Percentiles rank a stretch among this genome's conserved stretches.
Conservation (phyloP, 2,797 vertebrate genomes). For the Dromococcyx pavoninus region DNA sequence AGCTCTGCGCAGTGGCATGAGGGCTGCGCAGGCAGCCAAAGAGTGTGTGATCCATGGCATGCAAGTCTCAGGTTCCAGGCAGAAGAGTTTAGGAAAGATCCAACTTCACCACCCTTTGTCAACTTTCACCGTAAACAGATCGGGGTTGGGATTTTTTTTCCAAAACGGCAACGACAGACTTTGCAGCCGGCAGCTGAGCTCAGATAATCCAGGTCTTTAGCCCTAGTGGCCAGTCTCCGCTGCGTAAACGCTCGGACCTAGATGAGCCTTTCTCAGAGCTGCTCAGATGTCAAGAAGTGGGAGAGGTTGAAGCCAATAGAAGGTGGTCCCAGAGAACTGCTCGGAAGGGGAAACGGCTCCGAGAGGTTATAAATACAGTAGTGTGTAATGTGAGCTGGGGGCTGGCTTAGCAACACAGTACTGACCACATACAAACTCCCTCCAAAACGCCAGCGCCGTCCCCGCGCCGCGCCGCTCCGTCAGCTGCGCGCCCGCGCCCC, state of each 20-base stretch:
- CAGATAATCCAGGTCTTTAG: slow-evolving; percentile 83
- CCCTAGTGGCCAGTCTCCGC: slow-evolving; percentile 81
- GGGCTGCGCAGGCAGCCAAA: slow-evolving; percentile 98
- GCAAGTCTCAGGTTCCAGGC: slow-evolving; percentile 77
- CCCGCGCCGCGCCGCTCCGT: slow-evolving; percentile 48
- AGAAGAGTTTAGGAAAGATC: slow-evolving; percentile 76
- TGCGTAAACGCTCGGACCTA: slow-evolving; percentile 79
- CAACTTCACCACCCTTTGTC: slow-evolving; percentile 75
- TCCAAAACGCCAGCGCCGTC: slow-evolving; percentile 80
- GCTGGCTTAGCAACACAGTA: slow-evolving; percentile 91
- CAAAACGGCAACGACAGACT: slow-evolving; percentile 62
- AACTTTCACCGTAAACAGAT: slow-evolving; percentile 74
- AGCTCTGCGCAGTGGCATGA: slow-evolving; percentile 89
- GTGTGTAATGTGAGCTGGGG: slow-evolving; percentile 99
- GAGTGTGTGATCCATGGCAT: slow-evolving; percentile 96
- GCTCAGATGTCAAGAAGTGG: slow-evolving; percentile 85
- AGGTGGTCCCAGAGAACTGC: slow-evolving; percentile 91
- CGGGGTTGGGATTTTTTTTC: slow-evolving; percentile 38
- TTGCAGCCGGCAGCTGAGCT: slow-evolving; percentile 61
- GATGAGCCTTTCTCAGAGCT: slow-evolving; percentile 81
- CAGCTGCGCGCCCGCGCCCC: background rate
- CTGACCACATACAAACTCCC: slow-evolving; percentile 92
- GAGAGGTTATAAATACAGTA: slow-evolving; percentile 96
- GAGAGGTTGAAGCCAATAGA: slow-evolving; percentile 82
- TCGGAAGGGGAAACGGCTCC: slow-evolving; percentile 84